Base-by-base conservation (phyloP, 1,140 invertebrate genomes). In the Amyelois transitella region DNA sequence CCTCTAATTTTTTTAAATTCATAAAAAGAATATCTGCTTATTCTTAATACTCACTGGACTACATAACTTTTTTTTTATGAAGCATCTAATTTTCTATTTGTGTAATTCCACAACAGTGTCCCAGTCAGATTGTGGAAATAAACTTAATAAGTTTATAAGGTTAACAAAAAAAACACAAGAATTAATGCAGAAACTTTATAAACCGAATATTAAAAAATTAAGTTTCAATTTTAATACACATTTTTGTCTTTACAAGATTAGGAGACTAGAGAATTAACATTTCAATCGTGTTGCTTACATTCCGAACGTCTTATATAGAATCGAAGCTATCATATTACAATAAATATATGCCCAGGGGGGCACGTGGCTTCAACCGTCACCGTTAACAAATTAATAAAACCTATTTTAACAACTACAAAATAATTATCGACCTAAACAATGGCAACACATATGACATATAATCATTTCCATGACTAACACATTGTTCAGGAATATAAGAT, bases 261-360 rank as follows among this genome's bases (percentile, higher is more conserved):
- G 62, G 75, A 87, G 84, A 87, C 84, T 87, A 87, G 84, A 87
- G 76, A 81, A 77, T 75, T 75, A 83, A 83, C 72, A 75, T 78
- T 77, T 79, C 72, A 76, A 85, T 74, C 63, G 69, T 75, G 75
- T 75, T 60, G 63, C 69, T 66, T 69, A 69, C 58, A 70, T 67
- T 63, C 64, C 72, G 61, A 65, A 65, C 61, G 64, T 55, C 24
- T 66, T 57, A 25, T 49, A 24, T 49, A 51, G 57, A 65, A 67
- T 63, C 69, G 52, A 76, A 73, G 69, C 69, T 69, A 58, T 67
- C 57, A 51, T 70, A 62, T 53, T 21, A 19, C 60, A 60, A 74
- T 63, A 70, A 66, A 64, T 63, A 75, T 70, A 66, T 64, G 56
- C 56, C 58, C 67, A 56, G 57, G 49, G 49, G 63, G 65, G 62